A percentile compares a stretch with the other conserved stretches of the same genome.
phyloP scores from a whole-genome alignment of 2,797 vertebrate species.

The Rhinichthys osculus region DNA sequence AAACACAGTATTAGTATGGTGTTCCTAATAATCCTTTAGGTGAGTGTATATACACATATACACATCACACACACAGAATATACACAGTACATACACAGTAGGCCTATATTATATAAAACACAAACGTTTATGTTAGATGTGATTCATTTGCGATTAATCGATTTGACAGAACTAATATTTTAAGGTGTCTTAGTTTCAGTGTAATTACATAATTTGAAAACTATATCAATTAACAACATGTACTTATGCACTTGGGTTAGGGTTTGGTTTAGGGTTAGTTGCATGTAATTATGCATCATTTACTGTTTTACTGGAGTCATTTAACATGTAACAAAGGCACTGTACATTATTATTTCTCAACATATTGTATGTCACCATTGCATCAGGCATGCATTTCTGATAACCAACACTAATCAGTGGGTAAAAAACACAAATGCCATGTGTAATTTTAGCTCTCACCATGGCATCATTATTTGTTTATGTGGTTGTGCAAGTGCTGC shows the following conservation, averaged over 20 bases:
- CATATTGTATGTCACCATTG: not conserved
- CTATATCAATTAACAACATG: not conserved
- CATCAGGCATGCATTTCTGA: not conserved
- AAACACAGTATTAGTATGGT: too few relatives aligned
- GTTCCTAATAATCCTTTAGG: too few relatives aligned
- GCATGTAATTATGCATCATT: not conserved
- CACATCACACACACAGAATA: too few relatives aligned
- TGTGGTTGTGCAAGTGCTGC: slow-evolving; percentile 2
- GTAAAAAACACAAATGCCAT: not conserved
- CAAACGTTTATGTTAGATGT: too few relatives aligned
- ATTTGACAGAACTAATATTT: not conserved
- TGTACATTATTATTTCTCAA: not conserved
- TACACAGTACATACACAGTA: too few relatives aligned
- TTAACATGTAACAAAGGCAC: not conserved
- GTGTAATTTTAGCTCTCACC: slow-evolving; percentile 9
- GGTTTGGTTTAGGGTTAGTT: not conserved
- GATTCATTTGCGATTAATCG: not conserved
- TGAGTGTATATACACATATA: too few relatives aligned
- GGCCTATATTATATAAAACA: too few relatives aligned
- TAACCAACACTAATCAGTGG: not conserved
- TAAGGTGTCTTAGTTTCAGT: not conserved
- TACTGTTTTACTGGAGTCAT: not conserved
- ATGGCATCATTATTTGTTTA: slow-evolving; percentile 11
- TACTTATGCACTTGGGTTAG: not conserved
- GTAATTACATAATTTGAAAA: not conserved